Percentiles rank a stretch among this genome's conserved stretches.
Conservation (phyloP, 2,113 vertebrate genomes). For the Meriones unguiculatus region DNA sequence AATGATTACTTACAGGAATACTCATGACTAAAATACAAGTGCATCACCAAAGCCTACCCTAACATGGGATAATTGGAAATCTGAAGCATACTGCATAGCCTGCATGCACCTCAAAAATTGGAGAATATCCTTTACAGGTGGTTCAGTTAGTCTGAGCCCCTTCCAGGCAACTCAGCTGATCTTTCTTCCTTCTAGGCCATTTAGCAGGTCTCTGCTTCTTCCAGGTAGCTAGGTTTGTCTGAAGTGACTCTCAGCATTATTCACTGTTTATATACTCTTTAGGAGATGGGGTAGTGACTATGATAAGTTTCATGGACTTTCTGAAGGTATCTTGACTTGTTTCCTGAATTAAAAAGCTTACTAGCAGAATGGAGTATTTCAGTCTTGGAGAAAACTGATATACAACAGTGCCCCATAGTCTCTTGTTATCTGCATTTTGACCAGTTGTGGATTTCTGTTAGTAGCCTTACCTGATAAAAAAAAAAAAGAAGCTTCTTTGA, state of each 20-base stretch:
- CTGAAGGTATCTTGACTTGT: background rate
- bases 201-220: background rate
- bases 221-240: background rate
- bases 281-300: background rate
- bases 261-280: background rate
- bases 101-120: too few species aligned
- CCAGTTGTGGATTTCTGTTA: background rate
- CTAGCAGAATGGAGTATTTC: background rate
- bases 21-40: background rate
- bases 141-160: too few species aligned
- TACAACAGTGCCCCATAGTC: background rate
- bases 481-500: background rate
- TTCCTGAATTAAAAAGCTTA: background rate
- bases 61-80: background rate
- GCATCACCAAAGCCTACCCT: background rate
- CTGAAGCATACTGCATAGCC: background rate
- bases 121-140: too few species aligned
- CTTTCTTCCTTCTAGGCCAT: background rate
- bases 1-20: background rate
- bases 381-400: background rate
- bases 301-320: background rate
- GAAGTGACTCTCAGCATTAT: background rate
- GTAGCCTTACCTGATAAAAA: background rate
- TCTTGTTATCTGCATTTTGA: background rate
- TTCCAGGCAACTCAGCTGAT: background rate